phyloP scores from a whole-genome alignment of 2,797 vertebrate genomes.

The Huso huso region DNA sequence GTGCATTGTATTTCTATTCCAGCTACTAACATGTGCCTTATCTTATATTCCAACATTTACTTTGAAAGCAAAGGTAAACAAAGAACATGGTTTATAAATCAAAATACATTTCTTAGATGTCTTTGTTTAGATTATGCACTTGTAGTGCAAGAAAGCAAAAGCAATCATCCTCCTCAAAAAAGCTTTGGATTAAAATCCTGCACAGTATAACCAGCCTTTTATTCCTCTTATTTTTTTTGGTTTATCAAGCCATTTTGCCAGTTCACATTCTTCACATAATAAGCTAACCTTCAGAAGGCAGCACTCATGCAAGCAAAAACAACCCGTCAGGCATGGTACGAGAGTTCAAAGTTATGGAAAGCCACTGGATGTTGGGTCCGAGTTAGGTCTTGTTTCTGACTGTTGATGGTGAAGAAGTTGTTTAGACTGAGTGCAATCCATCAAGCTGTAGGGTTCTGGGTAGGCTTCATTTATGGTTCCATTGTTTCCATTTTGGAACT shows the following conservation, averaged over 20 bases:
- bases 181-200: not conserved
- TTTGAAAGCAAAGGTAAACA: no score
- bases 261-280: slow-evolving; percentile 19
- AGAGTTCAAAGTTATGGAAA: slow-evolving; percentile 45
- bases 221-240: slow-evolving; percentile 11
- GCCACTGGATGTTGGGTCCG: slow-evolving; percentile 52
- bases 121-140: no score
- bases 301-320: slow-evolving; percentile 6
- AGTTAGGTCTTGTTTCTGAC: slow-evolving; percentile 48
- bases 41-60: no score
- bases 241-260: slow-evolving; percentile 11
- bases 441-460: slow-evolving; percentile 41
- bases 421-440: slow-evolving; percentile 41
- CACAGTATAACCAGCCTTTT: slow-evolving; percentile 31
- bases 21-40: no score
- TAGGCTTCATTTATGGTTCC: slow-evolving; percentile 33
- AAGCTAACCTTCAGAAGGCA: slow-evolving; percentile 25
- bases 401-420: slow-evolving; percentile 47
- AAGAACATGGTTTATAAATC: no score
- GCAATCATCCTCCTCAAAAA: slow-evolving; percentile 22
- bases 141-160: slow-evolving; percentile 22
- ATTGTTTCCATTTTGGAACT: slow-evolving; percentile 56
- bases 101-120: slow-evolving; percentile 15
- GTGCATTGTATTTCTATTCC: not conserved
- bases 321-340: no score